Percentiles rank a stretch among this genome's conserved stretches.
Conservation (phyloP, 2,797 vertebrate genomes). For the Columba guinea region DNA sequence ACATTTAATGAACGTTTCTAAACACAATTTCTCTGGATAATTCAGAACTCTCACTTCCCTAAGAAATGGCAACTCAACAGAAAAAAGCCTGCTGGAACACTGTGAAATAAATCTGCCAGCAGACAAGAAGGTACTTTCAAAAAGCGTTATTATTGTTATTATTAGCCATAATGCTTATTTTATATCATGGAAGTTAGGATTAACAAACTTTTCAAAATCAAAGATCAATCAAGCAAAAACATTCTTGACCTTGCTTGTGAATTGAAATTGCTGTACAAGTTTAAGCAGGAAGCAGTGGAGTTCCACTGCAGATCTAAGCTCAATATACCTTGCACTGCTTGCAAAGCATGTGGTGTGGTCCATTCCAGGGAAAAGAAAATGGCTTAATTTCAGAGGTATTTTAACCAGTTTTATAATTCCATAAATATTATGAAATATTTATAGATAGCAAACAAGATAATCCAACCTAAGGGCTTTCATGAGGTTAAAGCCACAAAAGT, state of each 20-base stretch:
- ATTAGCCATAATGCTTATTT: background rate
- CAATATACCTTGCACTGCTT: background rate
- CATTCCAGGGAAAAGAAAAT: background rate
- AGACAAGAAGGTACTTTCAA: background rate
- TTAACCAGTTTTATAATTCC: background rate
- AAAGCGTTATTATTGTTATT: background rate
- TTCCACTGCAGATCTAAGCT: background rate
- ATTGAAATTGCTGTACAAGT: background rate
- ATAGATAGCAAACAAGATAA: background rate
- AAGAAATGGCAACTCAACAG: background rate
- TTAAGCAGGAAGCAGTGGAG: background rate
- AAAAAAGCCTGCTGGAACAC: background rate
- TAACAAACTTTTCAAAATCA: background rate
- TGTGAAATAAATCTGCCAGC: background rate
- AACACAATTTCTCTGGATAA: background rate
- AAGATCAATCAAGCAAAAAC: background rate
- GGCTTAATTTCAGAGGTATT: background rate
- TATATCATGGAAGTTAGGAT: background rate
- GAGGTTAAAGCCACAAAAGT: background rate
- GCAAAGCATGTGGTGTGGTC: background rate
- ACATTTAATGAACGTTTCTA: background rate
- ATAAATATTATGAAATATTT: background rate
- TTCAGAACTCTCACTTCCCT: background rate
- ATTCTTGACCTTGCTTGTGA: background rate
- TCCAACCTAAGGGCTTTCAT: background rate